Conservation (phyloP, 2,888 invertebrate genomes). For the Dolomedes plantarius region DNA sequence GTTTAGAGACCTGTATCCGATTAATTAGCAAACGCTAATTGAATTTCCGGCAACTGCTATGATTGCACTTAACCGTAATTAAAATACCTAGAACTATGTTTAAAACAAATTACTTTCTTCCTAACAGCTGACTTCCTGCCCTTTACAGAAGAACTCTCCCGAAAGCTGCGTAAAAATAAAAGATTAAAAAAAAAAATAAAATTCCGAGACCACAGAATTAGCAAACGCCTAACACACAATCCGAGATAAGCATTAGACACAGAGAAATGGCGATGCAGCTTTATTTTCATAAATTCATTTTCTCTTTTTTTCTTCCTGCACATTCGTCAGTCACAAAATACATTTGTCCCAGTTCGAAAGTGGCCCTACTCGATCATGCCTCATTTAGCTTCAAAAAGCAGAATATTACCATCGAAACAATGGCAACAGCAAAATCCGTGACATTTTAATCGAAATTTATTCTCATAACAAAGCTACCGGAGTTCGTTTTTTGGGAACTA, state of each 20-base stretch:
- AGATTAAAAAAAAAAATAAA: no score
- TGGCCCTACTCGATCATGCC: neutral
- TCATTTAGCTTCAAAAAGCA: constrained; percentile 12
- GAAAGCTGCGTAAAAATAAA: no score
- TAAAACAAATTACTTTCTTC: no score
- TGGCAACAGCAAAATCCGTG: constrained; percentile 19
- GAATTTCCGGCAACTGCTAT: no score
- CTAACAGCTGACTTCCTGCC: no score
- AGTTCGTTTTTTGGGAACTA: constrained; percentile 5
- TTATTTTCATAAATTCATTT: neutral
- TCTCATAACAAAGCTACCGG: constrained; percentile 28
- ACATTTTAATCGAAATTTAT: constrained; percentile 41
- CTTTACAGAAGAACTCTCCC: no score
- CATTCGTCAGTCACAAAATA: constrained; percentile 6
- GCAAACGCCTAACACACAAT: neutral
- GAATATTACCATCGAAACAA: constrained; percentile 32
- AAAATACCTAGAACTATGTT: no score
- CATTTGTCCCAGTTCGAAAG: neutral
- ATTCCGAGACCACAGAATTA: no score
- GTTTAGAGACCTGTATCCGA: no score
- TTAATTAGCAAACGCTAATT: no score
- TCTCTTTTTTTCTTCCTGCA: neutral
- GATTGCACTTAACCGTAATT: no score
- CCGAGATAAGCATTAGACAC: neutral
- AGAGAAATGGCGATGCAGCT: neutral